These are phyloP conservation scores for Tympanuchus pallidicinctus DNA, from an alignment of 2,113 vertebrate species.

Conservation along the genomic window DNA sequence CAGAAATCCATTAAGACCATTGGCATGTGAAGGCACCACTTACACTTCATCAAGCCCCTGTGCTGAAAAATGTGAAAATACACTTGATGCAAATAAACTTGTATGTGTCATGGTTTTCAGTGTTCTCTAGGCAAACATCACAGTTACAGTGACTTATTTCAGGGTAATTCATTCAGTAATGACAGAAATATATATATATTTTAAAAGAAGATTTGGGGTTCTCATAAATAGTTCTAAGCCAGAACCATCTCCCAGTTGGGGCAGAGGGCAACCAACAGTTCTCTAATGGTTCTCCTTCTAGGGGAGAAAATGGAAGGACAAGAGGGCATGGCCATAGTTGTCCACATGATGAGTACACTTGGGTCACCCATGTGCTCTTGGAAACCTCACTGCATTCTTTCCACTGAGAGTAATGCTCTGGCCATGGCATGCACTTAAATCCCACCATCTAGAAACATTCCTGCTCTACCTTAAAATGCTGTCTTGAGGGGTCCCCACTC, in stretches of 20 bases:
- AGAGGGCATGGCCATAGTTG: accelerated
- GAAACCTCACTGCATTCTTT: neutral
- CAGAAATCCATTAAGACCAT: neutral
- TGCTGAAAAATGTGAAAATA: neutral
- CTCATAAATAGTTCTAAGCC: neutral
- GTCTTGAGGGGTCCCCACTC: slow-evolving; percentile 71
- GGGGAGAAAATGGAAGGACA: accelerated
- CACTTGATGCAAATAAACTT: neutral
- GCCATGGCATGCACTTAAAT: neutral
- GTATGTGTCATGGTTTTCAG: neutral
- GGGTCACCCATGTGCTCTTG: neutral
- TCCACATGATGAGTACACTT: accelerated
- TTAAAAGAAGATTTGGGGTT: neutral
- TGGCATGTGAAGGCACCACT: neutral
- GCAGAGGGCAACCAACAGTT: accelerated
- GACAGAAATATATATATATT: neutral
- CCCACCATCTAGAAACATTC: neutral
- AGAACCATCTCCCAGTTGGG: accelerated
- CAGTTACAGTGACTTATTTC: neutral
- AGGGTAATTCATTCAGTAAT: neutral
- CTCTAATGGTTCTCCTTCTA: accelerated
- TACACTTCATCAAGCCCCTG: neutral
- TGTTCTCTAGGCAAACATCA: neutral
- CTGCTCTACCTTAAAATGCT: slow-evolving; percentile 59
- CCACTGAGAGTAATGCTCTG: accelerated